These are phyloP conservation scores for Synergus umbraculus DNA, from an alignment of 2,888 invertebrate species.

Conservation along the genomic window DNA sequence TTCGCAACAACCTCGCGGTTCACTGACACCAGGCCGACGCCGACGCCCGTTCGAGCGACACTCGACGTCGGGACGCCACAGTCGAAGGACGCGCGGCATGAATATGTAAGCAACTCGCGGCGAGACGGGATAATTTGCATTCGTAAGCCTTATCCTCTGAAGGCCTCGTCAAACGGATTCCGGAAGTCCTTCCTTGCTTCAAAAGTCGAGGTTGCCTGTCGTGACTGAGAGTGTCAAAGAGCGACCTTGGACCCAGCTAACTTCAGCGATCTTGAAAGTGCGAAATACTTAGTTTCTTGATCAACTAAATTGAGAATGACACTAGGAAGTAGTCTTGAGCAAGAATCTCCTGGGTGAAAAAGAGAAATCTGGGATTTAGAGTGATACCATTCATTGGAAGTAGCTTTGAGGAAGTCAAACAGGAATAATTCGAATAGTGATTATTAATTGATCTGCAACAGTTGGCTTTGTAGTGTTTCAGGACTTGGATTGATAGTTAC, in stretches of 20 bases:
- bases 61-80: conserved; percentile 75
- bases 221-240: conserved; percentile 2
- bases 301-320: not conserved
- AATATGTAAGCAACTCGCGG: conserved; percentile 61
- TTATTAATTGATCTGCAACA: not conserved
- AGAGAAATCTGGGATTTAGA: not conserved
- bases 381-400: not conserved
- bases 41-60: conserved; percentile 66
- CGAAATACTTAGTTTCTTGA: not conserved
- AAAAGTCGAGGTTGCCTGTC: not conserved
- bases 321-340: not conserved
- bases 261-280: not conserved
- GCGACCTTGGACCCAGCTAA: conserved; percentile 9
- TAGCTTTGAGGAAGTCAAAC: not conserved
- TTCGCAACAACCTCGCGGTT: conserved; percentile 66
- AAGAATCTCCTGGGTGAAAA: not conserved
- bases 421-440: not conserved
- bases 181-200: conserved; percentile 27
- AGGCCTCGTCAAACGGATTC: conserved; percentile 43
- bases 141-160: conserved; percentile 43
- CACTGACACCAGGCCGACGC: conserved; percentile 72
- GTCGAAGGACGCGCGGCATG: conserved; percentile 73
- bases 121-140: conserved; percentile 57
- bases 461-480: not conserved
- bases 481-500: not conserved